Evolutionary conservation across 2,888 invertebrate species (phyloP).

Genomic region (Epicampocera succincta): DNA sequence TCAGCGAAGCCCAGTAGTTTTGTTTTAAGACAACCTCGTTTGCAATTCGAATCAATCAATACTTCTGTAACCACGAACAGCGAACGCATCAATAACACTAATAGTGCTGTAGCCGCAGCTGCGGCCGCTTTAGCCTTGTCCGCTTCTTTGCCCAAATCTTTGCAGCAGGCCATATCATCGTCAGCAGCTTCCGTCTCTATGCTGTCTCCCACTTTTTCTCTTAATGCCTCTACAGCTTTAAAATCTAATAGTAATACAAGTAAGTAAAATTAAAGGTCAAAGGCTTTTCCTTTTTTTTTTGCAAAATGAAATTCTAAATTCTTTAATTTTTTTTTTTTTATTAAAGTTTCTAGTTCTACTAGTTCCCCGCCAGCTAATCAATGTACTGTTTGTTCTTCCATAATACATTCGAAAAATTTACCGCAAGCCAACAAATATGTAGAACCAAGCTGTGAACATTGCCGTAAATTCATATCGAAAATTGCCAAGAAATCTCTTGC

Average conservation of each 20-base stretch:
- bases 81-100: conserved; percentile 49
- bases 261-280: neutral
- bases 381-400: conserved; percentile 91
- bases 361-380: conserved; percentile 45
- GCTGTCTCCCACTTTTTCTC: conserved; percentile 60
- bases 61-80: conserved; percentile 49
- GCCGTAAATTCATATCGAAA: conserved; percentile 92
- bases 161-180: conserved; percentile 64
- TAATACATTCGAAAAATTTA: conserved; percentile 88
- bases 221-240: conserved; percentile 54
- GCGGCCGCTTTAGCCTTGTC: conserved; percentile 60
- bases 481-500: conserved; percentile 85
- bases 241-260: conserved; percentile 52
- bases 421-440: conserved; percentile 92
- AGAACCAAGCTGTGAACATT: conserved; percentile 92
- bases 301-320: neutral
- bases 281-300: neutral
- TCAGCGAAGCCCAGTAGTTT: conserved; percentile 73
- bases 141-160: conserved; percentile 65
- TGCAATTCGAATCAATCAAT: conserved; percentile 77
- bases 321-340: neutral
- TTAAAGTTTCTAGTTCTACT: conserved; percentile 25
- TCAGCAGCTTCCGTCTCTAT: conserved; percentile 62
- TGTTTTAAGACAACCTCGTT: conserved; percentile 78
- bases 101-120: conserved; percentile 57